phyloP scores from a whole-genome alignment of 2,888 invertebrate species.

The Aphidius colemani region DNA sequence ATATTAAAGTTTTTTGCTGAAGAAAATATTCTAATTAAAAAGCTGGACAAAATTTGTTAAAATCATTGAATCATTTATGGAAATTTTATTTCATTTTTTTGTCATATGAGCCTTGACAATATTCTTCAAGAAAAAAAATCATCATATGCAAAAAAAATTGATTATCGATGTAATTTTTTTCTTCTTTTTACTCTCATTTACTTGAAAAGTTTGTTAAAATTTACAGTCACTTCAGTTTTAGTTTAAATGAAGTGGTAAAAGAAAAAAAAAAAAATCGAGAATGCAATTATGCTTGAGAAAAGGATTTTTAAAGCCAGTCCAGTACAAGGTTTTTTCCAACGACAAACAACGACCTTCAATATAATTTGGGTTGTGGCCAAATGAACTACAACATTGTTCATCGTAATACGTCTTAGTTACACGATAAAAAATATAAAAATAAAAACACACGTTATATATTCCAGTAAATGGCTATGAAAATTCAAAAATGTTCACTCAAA shows the following conservation, averaged over 20 bases:
- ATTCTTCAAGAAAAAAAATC: slow-evolving; percentile 6
- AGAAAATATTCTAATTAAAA: no score
- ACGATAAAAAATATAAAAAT: no score
- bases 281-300: slow-evolving; percentile 23
- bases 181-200: neutral
- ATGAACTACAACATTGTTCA: slow-evolving; percentile 5
- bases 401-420: no score
- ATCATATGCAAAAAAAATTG: slow-evolving; percentile 18
- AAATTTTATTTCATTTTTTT: neutral
- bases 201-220: neutral
- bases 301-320: slow-evolving; percentile 5
- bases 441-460: slow-evolving; percentile 24
- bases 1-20: no score
- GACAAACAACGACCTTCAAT: slow-evolving; percentile 27
- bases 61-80: neutral
- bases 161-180: slow-evolving; percentile 9
- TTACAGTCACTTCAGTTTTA: slow-evolving; percentile 1
- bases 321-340: slow-evolving; percentile 16
- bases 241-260: slow-evolving; percentile 14
- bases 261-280: slow-evolving; percentile 10
- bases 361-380: slow-evolving; percentile 33
- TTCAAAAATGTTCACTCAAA: neutral
- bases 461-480: slow-evolving; percentile 14
- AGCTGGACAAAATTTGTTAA: no score
- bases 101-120: neutral